Percentiles rank a stretch among this genome's conserved stretches.
These are phyloP conservation scores for Zoanthus solanderi DNA, from an alignment of 92 coral and sea anemone species.

Conservation along the genomic window DNA sequence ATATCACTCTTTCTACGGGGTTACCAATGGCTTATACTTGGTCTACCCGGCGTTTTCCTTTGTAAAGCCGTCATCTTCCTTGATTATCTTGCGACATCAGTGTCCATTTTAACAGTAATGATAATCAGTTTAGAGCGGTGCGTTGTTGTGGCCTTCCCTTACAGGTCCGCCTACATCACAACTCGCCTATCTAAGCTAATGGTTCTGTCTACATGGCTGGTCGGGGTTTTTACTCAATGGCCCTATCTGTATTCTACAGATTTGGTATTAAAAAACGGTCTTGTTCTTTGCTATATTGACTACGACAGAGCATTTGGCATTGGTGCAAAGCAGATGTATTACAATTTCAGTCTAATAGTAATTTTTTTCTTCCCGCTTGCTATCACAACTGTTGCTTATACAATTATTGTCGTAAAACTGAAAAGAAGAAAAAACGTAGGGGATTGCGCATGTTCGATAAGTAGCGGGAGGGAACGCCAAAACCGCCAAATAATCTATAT, in stretches of 20 bases:
- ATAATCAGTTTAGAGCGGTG: slow-evolving; percentile 73
- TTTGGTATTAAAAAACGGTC: neutral
- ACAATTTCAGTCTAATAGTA: slow-evolving; percentile 52
- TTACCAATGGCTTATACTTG: slow-evolving; percentile 63
- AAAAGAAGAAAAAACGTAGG: slow-evolving; percentile 50
- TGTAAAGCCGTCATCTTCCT: slow-evolving; percentile 65
- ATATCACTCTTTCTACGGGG: slow-evolving; percentile 58
- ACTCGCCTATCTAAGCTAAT: slow-evolving; percentile 33
- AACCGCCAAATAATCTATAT: slow-evolving; percentile 64
- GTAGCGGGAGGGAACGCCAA: slow-evolving; percentile 28
- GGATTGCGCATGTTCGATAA: neutral
- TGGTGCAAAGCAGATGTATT: slow-evolving; percentile 58
- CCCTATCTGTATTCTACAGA: slow-evolving; percentile 60
- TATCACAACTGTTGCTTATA: slow-evolving; percentile 53
- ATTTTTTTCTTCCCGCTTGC: slow-evolving; percentile 65
- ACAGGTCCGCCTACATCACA: slow-evolving; percentile 40
- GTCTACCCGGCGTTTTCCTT: slow-evolving; percentile 33
- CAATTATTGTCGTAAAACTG: slow-evolving; percentile 54
- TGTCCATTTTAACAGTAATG: slow-evolving; percentile 70
- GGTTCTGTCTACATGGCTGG: slow-evolving; percentile 53
- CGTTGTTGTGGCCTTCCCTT: slow-evolving; percentile 67
- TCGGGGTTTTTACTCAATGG: slow-evolving; percentile 52
- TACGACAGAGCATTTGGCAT: slow-evolving; percentile 47
- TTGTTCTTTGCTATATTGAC: slow-evolving; percentile 45
- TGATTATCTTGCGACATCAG: slow-evolving; percentile 51